Evolutionary conservation across 2,797 vertebrate genomes (phyloP).

Genomic region (Centroberyx gerrardi): DNA sequence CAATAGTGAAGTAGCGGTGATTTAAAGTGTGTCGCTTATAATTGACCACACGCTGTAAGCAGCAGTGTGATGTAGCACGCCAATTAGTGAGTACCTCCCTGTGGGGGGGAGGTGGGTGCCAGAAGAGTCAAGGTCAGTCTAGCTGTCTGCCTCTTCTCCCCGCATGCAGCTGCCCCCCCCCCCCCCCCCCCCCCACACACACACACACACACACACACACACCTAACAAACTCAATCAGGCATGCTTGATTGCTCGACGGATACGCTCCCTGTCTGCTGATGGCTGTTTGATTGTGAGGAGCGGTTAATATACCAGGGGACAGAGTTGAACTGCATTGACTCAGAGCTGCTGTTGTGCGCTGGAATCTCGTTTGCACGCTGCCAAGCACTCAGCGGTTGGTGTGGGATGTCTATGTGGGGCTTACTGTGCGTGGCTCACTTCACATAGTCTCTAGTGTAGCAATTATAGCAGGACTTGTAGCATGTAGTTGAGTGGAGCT

Average conservation of each 20-base stretch:
- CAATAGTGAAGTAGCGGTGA: neutral
- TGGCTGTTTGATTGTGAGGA: conserved; percentile 30
- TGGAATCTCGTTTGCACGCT: conserved; percentile 48
- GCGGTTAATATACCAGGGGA: conserved; percentile 1
- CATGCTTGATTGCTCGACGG: conserved; percentile 36
- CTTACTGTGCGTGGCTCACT: conserved; percentile 29
- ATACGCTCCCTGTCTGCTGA: conserved; percentile 36
- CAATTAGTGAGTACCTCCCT: conserved; percentile 53
- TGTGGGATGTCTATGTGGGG: conserved; percentile 7
- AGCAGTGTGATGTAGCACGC: conserved; percentile 38
- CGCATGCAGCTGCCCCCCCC: conserved; percentile 58
- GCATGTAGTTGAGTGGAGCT: conserved; percentile 47
- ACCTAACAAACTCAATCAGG: conserved; percentile 36
- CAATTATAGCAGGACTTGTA: conserved; percentile 26
- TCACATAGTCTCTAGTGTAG: conserved; percentile 23
- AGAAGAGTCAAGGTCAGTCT: conserved; percentile 30
- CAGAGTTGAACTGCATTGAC: conserved; percentile 14
- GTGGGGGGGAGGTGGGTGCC: conserved; percentile 3
- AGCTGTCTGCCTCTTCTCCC: conserved; percentile 13
- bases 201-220: too few relatives aligned
- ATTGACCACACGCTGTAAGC: conserved; percentile 42
- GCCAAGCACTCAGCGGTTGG: conserved; percentile 28
- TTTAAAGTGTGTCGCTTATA: conserved; percentile 15
- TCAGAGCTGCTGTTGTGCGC: conserved; percentile 32
- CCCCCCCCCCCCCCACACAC: too few relatives aligned